Evolutionary conservation across 35 echinoderm and acorn worm species (phyloP).

Genomic region (Ophioderma brevispina): DNA sequence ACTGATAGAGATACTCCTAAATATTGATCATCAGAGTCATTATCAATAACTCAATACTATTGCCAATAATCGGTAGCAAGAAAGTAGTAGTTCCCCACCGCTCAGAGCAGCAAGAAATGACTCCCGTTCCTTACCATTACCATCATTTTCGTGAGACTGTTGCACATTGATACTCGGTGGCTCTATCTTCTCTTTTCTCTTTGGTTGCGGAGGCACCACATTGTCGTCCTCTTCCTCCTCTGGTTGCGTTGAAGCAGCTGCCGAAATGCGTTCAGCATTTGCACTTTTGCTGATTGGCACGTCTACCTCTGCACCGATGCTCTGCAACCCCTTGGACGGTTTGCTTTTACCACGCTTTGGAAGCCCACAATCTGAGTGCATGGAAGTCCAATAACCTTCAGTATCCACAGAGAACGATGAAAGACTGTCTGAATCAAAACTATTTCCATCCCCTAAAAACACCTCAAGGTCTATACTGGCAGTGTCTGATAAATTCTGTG

Average conservation of each 20-base stretch:
- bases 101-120: too few relatives aligned
- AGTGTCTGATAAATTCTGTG: conserved; percentile 66
- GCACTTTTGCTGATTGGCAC: too few relatives aligned
- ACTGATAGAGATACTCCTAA: too few relatives aligned
- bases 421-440: conserved; percentile 80
- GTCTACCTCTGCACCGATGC: neutral
- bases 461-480: conserved; percentile 80
- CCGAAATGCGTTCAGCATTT: neutral
- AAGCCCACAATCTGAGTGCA: conserved; percentile 96
- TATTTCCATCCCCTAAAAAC: conserved; percentile 70
- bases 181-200: neutral
- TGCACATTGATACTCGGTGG: neutral
- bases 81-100: too few relatives aligned
- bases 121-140: conserved; percentile 13
- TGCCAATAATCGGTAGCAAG: too few relatives aligned
- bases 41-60: too few relatives aligned
- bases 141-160: neutral
- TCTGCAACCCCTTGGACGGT: conserved; percentile 7
- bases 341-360: conserved; percentile 52
- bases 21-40: too few relatives aligned
- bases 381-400: conserved; percentile 98
- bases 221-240: neutral
- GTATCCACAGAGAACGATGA: conserved; percentile 86
- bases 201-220: conserved; percentile 14
- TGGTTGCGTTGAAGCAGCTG: too few relatives aligned